Evolutionary conservation across 2,888 invertebrate genomes (phyloP).

Genomic region (Drosophila falleni): DNA sequence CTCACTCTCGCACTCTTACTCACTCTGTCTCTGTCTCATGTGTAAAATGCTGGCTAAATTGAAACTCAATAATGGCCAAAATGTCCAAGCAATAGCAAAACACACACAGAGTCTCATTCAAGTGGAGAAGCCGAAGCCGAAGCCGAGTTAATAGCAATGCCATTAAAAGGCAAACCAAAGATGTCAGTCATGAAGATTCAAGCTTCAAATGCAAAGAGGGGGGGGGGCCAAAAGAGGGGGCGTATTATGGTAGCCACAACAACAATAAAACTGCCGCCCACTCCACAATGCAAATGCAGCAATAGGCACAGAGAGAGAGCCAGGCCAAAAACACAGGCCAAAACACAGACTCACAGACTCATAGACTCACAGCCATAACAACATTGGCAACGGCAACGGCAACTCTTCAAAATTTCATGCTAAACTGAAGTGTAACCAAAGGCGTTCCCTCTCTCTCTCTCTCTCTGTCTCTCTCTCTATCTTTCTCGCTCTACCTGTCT

Average conservation of each 20-base stretch:
- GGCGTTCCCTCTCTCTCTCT: slow-evolving; percentile 50
- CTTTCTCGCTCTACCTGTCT: slow-evolving; percentile 1
- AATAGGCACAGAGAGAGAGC: not conserved
- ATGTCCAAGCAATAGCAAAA: slow-evolving; percentile 47
- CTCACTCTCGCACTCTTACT: no score
- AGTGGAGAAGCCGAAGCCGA: slow-evolving; percentile 36
- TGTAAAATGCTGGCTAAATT: slow-evolving; percentile 37
- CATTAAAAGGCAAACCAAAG: slow-evolving; percentile 63
- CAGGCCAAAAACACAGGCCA: no score
- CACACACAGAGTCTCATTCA: slow-evolving; percentile 12
- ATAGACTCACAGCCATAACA: slow-evolving; percentile 30
- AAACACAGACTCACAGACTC: slow-evolving; percentile 9
- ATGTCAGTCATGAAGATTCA: slow-evolving; percentile 44
- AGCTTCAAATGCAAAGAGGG: not conserved
- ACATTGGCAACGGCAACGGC: slow-evolving; percentile 52
- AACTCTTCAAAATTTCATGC: slow-evolving; percentile 80
- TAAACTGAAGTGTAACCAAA: slow-evolving; percentile 82
- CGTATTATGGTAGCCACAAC: slow-evolving; percentile 60
- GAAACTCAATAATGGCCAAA: slow-evolving; percentile 50
- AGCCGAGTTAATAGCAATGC: slow-evolving; percentile 58
- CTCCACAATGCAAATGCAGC: slow-evolving; percentile 55
- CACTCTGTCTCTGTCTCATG: slow-evolving; percentile 6
- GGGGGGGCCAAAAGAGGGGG: not conserved
- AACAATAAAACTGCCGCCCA: slow-evolving; percentile 41
- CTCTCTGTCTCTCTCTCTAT: not conserved